Conservation (phyloP, 2,888 invertebrate species). For the Trissoscelio sp. region DNA sequence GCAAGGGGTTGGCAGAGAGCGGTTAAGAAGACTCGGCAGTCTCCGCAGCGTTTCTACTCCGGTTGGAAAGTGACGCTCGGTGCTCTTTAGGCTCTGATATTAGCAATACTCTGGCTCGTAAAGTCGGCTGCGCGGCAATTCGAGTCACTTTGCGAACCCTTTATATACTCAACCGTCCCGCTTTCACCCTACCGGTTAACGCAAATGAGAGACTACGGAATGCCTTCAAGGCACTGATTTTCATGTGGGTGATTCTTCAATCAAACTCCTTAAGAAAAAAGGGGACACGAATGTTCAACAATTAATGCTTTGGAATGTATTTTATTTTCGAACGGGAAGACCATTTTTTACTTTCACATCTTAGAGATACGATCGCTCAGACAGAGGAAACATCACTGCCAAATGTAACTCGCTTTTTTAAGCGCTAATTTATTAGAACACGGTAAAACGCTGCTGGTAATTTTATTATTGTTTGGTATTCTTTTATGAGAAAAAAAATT, state of each 20-base stretch:
- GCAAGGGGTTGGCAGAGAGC: constrained; percentile 79
- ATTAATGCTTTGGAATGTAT: constrained; percentile 40
- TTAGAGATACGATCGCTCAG: constrained; percentile 9
- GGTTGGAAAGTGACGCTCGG: constrained; percentile 66
- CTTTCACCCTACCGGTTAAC: constrained; percentile 68
- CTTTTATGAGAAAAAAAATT: background rate
- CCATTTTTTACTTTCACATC: constrained; percentile 12
- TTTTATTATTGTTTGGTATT: background rate
- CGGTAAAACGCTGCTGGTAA: background rate
- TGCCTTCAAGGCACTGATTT: constrained; percentile 79
- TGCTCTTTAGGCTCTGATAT: constrained; percentile 78
- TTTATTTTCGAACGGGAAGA: constrained; percentile 17
- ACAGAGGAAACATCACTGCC: background rate
- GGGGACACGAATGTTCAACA: constrained; percentile 24
- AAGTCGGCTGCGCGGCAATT: constrained; percentile 81
- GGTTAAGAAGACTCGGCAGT: constrained; percentile 79
- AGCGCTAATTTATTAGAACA: background rate
- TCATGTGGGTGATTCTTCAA: constrained; percentile 79
- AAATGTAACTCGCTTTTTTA: background rate
- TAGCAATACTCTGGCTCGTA: constrained; percentile 82
- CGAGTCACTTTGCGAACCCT: constrained; percentile 83
- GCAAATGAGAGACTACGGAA: constrained; percentile 72
- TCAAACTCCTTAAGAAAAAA: constrained; percentile 70
- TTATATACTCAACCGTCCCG: constrained; percentile 77
- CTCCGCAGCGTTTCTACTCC: constrained; percentile 66